These are phyloP conservation scores for Gymnoscopelus braueri DNA, from an alignment of 2,797 vertebrate genomes.

Conservation along the genomic window DNA sequence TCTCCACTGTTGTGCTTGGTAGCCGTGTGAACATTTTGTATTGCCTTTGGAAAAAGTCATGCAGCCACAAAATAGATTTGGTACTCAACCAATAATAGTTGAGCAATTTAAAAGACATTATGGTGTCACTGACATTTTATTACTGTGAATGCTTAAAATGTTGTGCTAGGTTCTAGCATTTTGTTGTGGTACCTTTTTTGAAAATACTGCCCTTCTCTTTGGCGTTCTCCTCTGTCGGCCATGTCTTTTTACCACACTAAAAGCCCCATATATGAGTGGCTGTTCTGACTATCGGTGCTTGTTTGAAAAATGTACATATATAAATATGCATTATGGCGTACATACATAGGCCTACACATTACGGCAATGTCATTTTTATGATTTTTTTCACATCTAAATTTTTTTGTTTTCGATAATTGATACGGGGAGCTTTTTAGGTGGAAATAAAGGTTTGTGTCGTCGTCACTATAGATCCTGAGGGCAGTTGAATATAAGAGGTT, in stretches of 20 bases:
- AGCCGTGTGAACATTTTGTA: neutral
- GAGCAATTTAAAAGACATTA: constrained; percentile 4
- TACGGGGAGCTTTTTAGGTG: neutral
- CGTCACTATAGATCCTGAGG: neutral
- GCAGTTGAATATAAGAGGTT: constrained; percentile 4
- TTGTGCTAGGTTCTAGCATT: constrained; percentile 56
- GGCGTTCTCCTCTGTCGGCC: constrained; percentile 54
- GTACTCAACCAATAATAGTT: constrained; percentile 32
- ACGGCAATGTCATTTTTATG: no score
- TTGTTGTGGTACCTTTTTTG: constrained; percentile 54
- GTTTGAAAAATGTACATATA: no score
- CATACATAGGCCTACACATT: no score
- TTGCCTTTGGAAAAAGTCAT: constrained; percentile 53
- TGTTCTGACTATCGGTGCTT: no score
- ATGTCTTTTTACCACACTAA: constrained; percentile 1
- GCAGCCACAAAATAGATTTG: constrained; percentile 38
- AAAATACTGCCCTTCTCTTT: constrained; percentile 28
- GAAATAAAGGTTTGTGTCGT: constrained; percentile 1
- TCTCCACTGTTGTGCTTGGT: constrained; percentile 23
- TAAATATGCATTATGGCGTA: no score
- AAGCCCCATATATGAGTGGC: no score
- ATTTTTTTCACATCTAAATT: no score
- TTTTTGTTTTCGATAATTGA: neutral
- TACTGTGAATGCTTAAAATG: constrained; percentile 68
- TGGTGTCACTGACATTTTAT: constrained; percentile 42